Percentiles rank a stretch among this genome's conserved stretches.
Evolutionary conservation across 23 tunicate genomes (phyloP).

Genomic region (Halocynthia aurantium): DNA sequence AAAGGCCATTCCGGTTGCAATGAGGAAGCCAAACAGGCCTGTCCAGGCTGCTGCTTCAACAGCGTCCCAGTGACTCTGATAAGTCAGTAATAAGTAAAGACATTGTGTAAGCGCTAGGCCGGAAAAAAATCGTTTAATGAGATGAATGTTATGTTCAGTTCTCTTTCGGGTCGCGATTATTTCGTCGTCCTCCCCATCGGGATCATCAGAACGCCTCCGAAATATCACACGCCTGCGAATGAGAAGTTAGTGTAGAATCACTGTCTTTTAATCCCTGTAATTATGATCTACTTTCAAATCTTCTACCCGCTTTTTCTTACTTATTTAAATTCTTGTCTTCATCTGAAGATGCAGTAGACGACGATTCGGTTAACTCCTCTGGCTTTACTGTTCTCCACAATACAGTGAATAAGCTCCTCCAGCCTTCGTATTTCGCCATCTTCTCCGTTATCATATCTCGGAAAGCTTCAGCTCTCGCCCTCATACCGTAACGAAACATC

Average conservation of each 20-base stretch:
- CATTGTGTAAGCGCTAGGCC: constrained; percentile 58
- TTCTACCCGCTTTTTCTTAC: constrained; percentile 6
- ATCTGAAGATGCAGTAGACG: constrained; percentile 33
- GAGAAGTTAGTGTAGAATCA: too few relatives aligned
- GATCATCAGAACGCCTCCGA: too few relatives aligned
- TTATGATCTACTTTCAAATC: too few relatives aligned
- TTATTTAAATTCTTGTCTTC: constrained; percentile 42
- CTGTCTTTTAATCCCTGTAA: too few relatives aligned
- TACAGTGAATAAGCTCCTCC: too few relatives aligned
- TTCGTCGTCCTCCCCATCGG: constrained; percentile 10
- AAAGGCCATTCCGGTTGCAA: constrained; percentile 74
- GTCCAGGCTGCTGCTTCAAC: constrained; percentile 41
- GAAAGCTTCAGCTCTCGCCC: too few relatives aligned
- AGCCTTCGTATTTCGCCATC: too few relatives aligned
- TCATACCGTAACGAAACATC: too few relatives aligned
- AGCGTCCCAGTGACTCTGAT: constrained; percentile 68
- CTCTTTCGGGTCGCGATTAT: constrained; percentile 14
- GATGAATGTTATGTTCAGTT: constrained; percentile 4
- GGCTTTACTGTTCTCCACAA: too few relatives aligned
- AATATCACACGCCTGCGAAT: too few relatives aligned
- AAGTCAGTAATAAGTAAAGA: constrained; percentile 53
- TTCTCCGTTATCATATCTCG: too few relatives aligned
- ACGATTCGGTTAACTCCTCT: not conserved
- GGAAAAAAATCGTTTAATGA: constrained; percentile 49
- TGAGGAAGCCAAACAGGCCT: constrained; percentile 56